Base-by-base conservation (phyloP, 2,888 invertebrate species). In the Auanema freiburgensis region DNA sequence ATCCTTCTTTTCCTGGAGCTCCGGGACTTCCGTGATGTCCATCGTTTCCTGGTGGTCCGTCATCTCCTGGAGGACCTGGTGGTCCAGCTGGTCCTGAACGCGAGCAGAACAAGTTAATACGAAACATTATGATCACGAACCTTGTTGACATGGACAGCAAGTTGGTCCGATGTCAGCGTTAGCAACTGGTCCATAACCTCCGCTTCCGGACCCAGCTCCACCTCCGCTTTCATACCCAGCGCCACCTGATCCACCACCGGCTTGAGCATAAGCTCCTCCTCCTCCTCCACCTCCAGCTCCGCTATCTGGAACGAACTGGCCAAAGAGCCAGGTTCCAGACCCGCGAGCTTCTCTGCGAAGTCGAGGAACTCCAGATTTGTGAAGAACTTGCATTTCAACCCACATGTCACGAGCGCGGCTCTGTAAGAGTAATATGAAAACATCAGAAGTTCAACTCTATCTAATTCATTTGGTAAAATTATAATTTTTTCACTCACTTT, bases 351-450 rank as follows among this genome's bases (percentile, higher is more conserved):
- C 64, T 59, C 73, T 67, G 60, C 66, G 65, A 58, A 62, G 57
- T 41, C 73, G 63, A 24, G 67, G 62, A 41, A 69, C 65, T 57
- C 73, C 73, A 44, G 77, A 76, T 51, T 76, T 69, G 66, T 80
- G 79, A 25, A 81, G 77, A 24, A 80, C 78, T 64, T 81, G 80
- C 81, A 81, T 81, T 72, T 81, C 81, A 43, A 80, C 74, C 81
- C 81, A 81, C 81, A 81, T 81, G 71, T 81, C 81, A 58, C 79
- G 77, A 41, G 79, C 73, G 56, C 80, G 78, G 56, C 76, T 71
- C 70, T 79, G 57, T 11, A 74, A 70, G 21, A 5, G 18, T 46
- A 33, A 5, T 33, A 33, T 33, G 33, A 33, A 33, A 33, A 3
- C 4, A 33, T 33, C 33, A 8, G n/a, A n/a, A 33, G 33, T 8